These are phyloP conservation scores for Rhingia campestris DNA, from an alignment of 2,888 invertebrate species.

Conservation along the genomic window DNA sequence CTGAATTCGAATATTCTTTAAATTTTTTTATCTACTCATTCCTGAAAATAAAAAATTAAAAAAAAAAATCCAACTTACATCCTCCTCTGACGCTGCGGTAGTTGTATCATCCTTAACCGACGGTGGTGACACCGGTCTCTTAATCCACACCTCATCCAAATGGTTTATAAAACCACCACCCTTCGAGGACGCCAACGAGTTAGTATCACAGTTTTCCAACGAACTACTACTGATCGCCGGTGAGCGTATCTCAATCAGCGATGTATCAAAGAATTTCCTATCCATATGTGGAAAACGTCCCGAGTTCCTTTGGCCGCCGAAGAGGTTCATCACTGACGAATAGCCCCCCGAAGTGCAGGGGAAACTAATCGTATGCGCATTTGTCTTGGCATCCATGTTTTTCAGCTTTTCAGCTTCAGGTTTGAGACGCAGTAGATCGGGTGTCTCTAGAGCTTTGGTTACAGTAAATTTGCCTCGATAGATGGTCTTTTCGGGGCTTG, in stretches of 20 bases:
- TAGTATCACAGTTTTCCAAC: conserved; percentile 80
- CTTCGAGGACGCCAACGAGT: conserved; percentile 73
- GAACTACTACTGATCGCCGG: conserved; percentile 82
- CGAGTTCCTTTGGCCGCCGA: conserved; percentile 83
- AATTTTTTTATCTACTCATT: background rate
- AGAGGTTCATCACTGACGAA: conserved; percentile 86
- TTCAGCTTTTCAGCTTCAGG: conserved; percentile 79
- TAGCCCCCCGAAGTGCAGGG: conserved; percentile 85
- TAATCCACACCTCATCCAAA: conserved; percentile 81
- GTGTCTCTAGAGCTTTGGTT: conserved; percentile 82
- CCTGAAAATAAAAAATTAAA: background rate
- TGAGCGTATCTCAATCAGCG: conserved; percentile 89
- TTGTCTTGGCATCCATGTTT: conserved; percentile 78
- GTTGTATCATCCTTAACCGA: conserved; percentile 77
- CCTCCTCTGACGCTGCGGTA: conserved; percentile 79
- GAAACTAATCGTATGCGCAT: conserved; percentile 88
- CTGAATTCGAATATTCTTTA: background rate
- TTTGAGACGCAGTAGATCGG: conserved; percentile 77
- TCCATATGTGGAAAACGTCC: conserved; percentile 86
- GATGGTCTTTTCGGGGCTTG: conserved; percentile 80
- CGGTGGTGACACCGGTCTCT: conserved; percentile 72
- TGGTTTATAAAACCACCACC: conserved; percentile 74
- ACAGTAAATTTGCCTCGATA: conserved; percentile 84
- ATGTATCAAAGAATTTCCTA: conserved; percentile 91
- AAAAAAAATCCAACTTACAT: conserved; percentile 60